phyloP scores from a whole-genome alignment of 2,113 vertebrate species.

The Python bivittatus region DNA sequence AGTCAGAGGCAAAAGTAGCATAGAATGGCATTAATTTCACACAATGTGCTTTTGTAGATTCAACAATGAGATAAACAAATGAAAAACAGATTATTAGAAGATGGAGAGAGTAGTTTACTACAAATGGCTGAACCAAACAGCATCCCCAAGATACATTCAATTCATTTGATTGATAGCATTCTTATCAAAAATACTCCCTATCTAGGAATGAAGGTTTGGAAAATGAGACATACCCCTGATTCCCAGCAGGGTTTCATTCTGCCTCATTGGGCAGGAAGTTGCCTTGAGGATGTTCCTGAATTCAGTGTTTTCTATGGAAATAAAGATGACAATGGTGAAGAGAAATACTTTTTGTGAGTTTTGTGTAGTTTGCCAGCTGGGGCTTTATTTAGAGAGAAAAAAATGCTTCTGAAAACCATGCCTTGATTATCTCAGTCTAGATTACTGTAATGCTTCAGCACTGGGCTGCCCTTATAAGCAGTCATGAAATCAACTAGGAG shows the following conservation, averaged over 20 bases:
- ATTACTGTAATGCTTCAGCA: background rate
- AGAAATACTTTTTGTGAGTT: background rate
- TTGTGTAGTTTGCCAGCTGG: background rate
- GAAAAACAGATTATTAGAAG: background rate
- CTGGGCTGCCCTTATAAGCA: background rate
- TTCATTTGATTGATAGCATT: background rate
- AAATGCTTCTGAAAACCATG: background rate
- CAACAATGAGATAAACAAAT: background rate
- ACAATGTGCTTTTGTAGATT: background rate
- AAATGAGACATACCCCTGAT: background rate
- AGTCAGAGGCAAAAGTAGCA: background rate
- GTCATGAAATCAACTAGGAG: background rate
- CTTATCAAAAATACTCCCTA: background rate
- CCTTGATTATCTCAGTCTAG: background rate
- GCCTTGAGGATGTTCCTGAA: background rate
- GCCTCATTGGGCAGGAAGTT: background rate
- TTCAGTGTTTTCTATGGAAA: background rate
- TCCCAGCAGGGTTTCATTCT: background rate
- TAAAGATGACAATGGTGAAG: background rate
- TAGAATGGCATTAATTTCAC: background rate
- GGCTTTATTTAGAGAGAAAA: background rate
- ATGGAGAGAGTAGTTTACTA: background rate
- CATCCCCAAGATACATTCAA: background rate
- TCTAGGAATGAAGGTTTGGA: background rate
- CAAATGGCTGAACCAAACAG: background rate